Percentiles rank a stretch among this genome's conserved stretches.
phyloP scores from a whole-genome alignment of 2,888 invertebrate species.

The Allacma fusca region DNA sequence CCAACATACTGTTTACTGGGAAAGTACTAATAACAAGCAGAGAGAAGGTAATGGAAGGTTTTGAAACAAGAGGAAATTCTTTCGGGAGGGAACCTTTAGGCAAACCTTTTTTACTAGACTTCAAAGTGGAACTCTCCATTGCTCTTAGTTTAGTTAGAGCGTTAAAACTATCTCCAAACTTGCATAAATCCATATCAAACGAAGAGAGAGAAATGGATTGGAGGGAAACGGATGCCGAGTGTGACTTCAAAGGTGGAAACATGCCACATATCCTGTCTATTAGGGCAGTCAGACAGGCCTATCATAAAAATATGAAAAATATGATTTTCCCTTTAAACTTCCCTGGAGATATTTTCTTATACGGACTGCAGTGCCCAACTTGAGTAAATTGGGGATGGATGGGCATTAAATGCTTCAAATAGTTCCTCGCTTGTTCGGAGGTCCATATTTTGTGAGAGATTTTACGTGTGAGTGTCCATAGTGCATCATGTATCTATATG shows the following conservation, averaged over 20 bases:
- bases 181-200: slow-evolving; percentile 4
- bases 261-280: background rate
- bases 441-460: no score
- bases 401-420: no score
- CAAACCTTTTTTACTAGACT: background rate
- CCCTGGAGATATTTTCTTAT: no score
- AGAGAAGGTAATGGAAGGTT: background rate
- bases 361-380: no score
- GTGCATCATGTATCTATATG: no score
- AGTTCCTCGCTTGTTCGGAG: no score
- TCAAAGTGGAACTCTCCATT: background rate
- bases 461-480: no score
- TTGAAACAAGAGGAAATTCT: slow-evolving; percentile 3
- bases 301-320: no score
- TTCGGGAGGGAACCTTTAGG: background rate
- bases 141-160: background rate
- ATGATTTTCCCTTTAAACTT: no score
- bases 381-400: no score
- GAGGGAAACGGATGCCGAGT: background rate
- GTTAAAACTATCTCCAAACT: background rate
- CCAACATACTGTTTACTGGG: background rate
- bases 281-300: background rate
- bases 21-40: background rate
- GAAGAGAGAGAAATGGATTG: background rate
- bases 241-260: background rate